phyloP scores from a whole-genome alignment of 2,797 vertebrate species.

The Dromococcyx pavoninus region DNA sequence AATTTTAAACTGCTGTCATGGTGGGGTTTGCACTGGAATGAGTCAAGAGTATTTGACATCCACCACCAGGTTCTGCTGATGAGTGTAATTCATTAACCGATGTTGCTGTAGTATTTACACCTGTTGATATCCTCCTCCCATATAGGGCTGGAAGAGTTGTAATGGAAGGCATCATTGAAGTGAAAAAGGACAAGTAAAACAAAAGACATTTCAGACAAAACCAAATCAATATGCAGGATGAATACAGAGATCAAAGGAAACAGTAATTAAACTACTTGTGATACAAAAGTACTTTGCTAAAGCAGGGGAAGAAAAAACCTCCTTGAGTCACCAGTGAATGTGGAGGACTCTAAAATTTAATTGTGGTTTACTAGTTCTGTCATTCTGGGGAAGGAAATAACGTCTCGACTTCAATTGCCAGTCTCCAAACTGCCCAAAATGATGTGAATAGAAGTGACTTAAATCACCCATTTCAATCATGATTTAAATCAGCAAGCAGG shows the following conservation, averaged over 20 bases:
- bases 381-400: slow-evolving; percentile 5
- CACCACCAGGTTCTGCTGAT: not conserved
- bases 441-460: slow-evolving; percentile 48
- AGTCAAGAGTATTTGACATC: not conserved
- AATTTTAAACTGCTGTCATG: not conserved
- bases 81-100: not conserved
- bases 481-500: slow-evolving; percentile 57
- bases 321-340: not conserved
- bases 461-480: slow-evolving; percentile 34
- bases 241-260: slow-evolving; percentile 44
- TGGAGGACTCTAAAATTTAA: not conserved
- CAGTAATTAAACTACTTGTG: slow-evolving; percentile 13
- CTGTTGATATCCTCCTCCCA: not conserved
- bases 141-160: not conserved
- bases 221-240: not conserved
- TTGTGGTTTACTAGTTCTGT: not conserved
- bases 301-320: not conserved
- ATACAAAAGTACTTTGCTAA: not conserved
- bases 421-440: not conserved
- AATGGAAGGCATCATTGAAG: not conserved
- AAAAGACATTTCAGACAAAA: not conserved
- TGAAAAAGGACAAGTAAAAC: not conserved
- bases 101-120: not conserved
- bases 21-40: not conserved
- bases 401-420: not conserved